Conservation (phyloP, 2,797 vertebrate species). For the Gallinago nigripennis region DNA sequence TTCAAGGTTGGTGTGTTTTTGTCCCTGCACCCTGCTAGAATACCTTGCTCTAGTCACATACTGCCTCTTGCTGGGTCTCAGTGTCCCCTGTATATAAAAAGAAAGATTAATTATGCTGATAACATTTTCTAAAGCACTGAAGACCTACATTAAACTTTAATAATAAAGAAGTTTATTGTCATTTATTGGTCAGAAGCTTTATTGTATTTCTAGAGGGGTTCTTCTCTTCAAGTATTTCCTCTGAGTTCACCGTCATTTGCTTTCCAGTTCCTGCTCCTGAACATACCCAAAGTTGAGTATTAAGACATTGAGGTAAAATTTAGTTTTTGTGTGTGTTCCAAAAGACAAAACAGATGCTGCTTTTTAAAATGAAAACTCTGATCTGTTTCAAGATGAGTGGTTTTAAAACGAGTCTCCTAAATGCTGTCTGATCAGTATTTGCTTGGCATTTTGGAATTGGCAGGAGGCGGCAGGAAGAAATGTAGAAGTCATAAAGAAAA, state of each 20-base stretch:
- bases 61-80: neutral
- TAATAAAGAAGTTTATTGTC: neutral
- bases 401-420: neutral
- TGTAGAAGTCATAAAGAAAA: neutral
- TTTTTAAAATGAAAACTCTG: neutral
- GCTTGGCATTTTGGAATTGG: neutral
- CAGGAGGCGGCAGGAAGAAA: neutral
- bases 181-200: neutral
- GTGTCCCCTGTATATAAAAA: neutral
- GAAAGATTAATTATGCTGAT: neutral
- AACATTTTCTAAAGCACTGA: neutral
- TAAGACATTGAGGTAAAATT: neutral
- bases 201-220: neutral
- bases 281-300: neutral
- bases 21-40: neutral
- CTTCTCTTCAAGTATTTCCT: neutral
- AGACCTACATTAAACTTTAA: neutral
- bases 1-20: neutral
- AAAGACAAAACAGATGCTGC: neutral
- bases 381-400: neutral
- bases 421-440: neutral
- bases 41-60: neutral
- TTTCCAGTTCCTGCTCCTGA: neutral
- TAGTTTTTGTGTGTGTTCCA: neutral
- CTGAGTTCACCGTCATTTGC: neutral